Evolutionary conservation across 2,888 invertebrate genomes (phyloP).

Genomic region (Augiades crinisus): DNA sequence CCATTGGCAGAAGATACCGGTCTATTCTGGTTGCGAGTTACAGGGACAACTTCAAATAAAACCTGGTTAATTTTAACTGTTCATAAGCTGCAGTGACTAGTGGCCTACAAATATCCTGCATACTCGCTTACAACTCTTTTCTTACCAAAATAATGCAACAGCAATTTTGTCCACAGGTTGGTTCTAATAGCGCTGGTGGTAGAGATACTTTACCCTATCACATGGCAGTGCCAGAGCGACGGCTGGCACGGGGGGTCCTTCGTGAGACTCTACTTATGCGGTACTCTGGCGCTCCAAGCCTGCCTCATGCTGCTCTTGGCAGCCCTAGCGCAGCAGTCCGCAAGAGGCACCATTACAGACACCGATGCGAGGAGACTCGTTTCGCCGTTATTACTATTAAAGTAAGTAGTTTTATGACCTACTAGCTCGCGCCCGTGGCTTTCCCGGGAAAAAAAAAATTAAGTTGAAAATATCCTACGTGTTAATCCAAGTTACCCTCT

Average conservation of each 20-base stretch:
- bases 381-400: slow-evolving; percentile 86
- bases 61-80: too few species aligned
- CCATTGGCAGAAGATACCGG: too few species aligned
- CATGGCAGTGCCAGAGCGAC: slow-evolving; percentile 85
- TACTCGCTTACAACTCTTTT: too few species aligned
- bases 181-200: slow-evolving; percentile 84
- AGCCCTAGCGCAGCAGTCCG: slow-evolving; percentile 85
- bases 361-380: slow-evolving; percentile 86
- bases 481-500: too few species aligned
- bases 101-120: too few species aligned
- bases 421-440: neutral
- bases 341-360: slow-evolving; percentile 90
- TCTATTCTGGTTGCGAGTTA: too few species aligned
- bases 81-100: too few species aligned
- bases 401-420: slow-evolving; percentile 67
- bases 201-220: slow-evolving; percentile 83
- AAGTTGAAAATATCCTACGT: too few species aligned
- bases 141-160: too few species aligned
- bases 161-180: slow-evolving; percentile 74
- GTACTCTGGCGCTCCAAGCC: slow-evolving; percentile 84
- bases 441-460: too few species aligned
- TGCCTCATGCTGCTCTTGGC: slow-evolving; percentile 84
- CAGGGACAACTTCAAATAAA: too few species aligned
- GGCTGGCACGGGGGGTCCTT: slow-evolving; percentile 87
- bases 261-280: slow-evolving; percentile 87